A percentile compares a stretch with the other conserved stretches of the same genome.
Conservation (phyloP, 2,113 vertebrate species). For the Barbus barbus region DNA sequence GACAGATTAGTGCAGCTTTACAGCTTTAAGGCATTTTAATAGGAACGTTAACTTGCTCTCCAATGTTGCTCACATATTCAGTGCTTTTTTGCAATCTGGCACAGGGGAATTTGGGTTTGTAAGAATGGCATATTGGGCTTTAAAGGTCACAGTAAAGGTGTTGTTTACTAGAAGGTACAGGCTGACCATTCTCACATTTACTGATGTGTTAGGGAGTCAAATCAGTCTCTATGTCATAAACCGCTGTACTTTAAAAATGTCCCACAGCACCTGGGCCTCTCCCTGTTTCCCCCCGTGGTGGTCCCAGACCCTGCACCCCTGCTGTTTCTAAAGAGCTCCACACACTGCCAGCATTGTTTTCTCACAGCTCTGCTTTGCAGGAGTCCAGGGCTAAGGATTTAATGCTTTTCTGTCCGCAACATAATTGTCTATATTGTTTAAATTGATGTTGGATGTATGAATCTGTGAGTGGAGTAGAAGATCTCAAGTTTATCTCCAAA, state of each 20-base stretch:
- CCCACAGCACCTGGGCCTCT: neutral
- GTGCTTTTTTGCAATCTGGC: conserved; percentile 24
- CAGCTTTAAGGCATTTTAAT: conserved; percentile 35
- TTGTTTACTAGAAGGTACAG: conserved; percentile 24
- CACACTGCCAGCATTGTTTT: conserved; percentile 37
- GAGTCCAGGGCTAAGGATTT: neutral
- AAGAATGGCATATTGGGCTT: neutral
- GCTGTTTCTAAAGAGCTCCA: conserved; percentile 11
- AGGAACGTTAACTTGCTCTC: conserved; percentile 42
- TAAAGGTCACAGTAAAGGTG: conserved; percentile 15
- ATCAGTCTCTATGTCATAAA: conserved; percentile 29
- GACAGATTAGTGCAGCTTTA: conserved; percentile 14
- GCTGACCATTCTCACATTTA: conserved; percentile 29
- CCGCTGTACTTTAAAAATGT: neutral
- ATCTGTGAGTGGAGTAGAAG: neutral
- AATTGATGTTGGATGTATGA: neutral
- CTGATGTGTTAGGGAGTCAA: conserved; percentile 19
- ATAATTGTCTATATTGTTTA: neutral
- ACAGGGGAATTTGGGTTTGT: neutral
- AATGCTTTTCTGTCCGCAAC: neutral
- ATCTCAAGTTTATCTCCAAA: neutral
- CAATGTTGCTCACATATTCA: conserved; percentile 12
- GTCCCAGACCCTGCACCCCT: conserved; percentile 28
- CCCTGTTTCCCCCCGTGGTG: conserved; percentile 20
- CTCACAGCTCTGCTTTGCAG: neutral